Conservation (phyloP, 2,888 invertebrate genomes). For the Temnothorax ravouxi region DNA sequence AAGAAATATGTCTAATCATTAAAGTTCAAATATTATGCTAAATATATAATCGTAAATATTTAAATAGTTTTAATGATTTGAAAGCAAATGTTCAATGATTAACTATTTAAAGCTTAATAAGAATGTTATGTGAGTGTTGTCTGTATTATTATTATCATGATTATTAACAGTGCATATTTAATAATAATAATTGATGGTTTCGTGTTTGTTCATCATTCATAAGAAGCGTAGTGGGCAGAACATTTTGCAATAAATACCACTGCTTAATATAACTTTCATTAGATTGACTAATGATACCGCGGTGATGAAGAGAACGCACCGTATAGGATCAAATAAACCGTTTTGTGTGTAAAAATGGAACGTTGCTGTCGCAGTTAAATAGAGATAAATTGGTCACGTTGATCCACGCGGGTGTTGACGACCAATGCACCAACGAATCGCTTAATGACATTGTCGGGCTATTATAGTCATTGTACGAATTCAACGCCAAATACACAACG, state of each 20-base stretch:
- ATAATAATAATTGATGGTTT: conserved; percentile 23
- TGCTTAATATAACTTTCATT: conserved; percentile 47
- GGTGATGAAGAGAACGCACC: background rate
- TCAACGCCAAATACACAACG: conserved; percentile 74
- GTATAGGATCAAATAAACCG: conserved; percentile 37
- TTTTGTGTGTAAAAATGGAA: conserved; percentile 49
- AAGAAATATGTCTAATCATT: background rate
- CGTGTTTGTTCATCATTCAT: conserved; percentile 10
- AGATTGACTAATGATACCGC: conserved; percentile 42
- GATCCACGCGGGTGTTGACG: conserved; percentile 62
- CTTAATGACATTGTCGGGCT: conserved; percentile 74
- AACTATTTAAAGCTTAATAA: background rate
- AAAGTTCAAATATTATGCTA: background rate
- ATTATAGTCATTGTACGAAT: conserved; percentile 75
- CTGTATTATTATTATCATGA: background rate
- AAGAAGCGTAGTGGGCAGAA: background rate
- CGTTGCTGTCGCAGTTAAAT: conserved; percentile 49
- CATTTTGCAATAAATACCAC: conserved; percentile 9
- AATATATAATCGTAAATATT: background rate
- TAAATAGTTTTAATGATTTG: background rate
- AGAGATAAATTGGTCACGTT: conserved; percentile 60
- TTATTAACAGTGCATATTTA: background rate
- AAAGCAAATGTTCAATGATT: conserved; percentile 6
- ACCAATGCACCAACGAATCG: conserved; percentile 68
- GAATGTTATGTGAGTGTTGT: background rate